Base-by-base conservation (phyloP, 2,797 vertebrate species). In the Spondyliosoma cantharus region DNA sequence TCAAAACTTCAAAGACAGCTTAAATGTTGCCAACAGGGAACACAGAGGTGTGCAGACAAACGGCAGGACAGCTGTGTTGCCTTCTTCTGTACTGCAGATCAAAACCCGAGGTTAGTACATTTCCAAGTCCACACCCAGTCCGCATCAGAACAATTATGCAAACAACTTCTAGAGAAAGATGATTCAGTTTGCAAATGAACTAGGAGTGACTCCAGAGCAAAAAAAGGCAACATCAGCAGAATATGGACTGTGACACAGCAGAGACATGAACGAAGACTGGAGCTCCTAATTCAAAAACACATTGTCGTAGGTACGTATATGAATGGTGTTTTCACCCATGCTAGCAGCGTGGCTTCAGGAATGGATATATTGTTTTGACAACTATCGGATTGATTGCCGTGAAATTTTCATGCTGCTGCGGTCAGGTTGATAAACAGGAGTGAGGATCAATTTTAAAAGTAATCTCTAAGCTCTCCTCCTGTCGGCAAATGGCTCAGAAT, bases 1-100 rank as follows among this genome's bases (percentile, higher is more conserved):
- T 90, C 83, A 89, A 69, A 84, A 77, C 81, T 84, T 88, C 75
- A 87, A 84, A 87, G 59, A 46, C 3, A 16, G 63, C 43, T 59
- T 56, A 65, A 69, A 81, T 52, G 62, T 61, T 19, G 62, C 9
- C 49, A 80, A 84, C 64, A 15, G 25, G 49, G 49, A 83, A 58
- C 22, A 56, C 12, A 53, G 27, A 66, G 11, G 20, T 5, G 14
- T 37, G 5, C 16, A 58, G 24, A 46, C 32, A 59, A 78, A 62
- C 48, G n/a, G 29, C 46, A 68, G 37, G 53, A 45, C 72, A 86
- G 65, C 71, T 79, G 77, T 49, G 54, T 87, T 83, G 74, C 46
- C 52, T 71, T 84, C 56, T 54, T 64, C 54, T 75, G 13, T 46
- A 42, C 79, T 56, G 42, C 48, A 71, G 70, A 63, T 81, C 14